Base-by-base conservation (phyloP, 92 coral and sea anemone genomes). In the Phenganax marumi region DNA sequence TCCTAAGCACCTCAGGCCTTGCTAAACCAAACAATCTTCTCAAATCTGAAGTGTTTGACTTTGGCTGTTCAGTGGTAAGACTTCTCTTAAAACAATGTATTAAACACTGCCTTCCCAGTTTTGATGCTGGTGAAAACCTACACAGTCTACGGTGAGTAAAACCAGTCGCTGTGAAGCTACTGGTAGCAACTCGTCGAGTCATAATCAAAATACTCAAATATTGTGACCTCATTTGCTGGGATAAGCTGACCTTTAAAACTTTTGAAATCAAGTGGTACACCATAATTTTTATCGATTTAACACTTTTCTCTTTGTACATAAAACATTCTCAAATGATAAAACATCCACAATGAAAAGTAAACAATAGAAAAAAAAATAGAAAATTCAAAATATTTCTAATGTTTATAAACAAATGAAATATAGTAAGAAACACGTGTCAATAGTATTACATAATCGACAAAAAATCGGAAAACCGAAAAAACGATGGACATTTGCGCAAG, bases 11-110 rank as follows among this genome's bases (percentile, higher is more conserved):
- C 70, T 77, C 81, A 13, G 81, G 81, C 53, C 33, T 77, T 12
- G 81, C 81, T 56, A 77, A 60, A 11, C 70, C 70, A 60, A 58
- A 77, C 69, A 77, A 33, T 77, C 81, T 77, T 22, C 52, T 58
- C 46, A 77, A n/a, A 22, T 77, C 81, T 52, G 81, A 57, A 19
- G 16, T 12, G 8, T 70, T 70, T 49, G 26, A 21, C 26, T 70
- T 43, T 70, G 75, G 26, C 23, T 18, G n/a, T 62, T 39, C 43
- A 19, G 68, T 62, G 18, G 5, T 62, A 0, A 62, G 25, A 62
- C 68, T 39, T 19, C 68, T 62, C 25, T 62, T 62, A 62, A 62
- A 62, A 62, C 68, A 62, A 10, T 12, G 8, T n/a, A 8, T 62
- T 3, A n/a, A 62, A 62, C 26, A 62, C 26, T 23, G n/a, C 33